Percentiles rank a stretch among this genome's conserved stretches.
These are phyloP conservation scores for Tenebrio molitor DNA, from an alignment of 1,140 invertebrate genomes.

Conservation along the genomic window DNA sequence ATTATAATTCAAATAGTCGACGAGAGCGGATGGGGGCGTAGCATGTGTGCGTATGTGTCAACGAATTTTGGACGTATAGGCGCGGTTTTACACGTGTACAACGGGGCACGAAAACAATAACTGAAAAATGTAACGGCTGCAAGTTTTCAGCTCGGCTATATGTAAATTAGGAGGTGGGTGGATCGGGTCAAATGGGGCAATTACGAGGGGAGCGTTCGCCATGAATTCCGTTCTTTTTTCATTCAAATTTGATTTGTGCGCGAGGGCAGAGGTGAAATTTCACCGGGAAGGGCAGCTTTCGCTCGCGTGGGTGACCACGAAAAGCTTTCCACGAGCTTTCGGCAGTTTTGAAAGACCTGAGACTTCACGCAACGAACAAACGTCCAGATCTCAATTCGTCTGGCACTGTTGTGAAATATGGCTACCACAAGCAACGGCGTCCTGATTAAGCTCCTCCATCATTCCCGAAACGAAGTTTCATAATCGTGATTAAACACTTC, in stretches of 20 bases:
- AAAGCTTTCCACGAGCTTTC: too few relatives aligned
- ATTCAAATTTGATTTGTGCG: constrained; percentile 17
- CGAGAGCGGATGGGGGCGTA: constrained; percentile 34
- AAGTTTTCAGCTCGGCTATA: constrained; percentile 11
- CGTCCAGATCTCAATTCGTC: too few relatives aligned
- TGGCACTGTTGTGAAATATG: too few relatives aligned
- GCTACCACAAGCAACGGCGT: neutral
- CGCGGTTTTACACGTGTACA: constrained; percentile 17
- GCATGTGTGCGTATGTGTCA: constrained; percentile 1
- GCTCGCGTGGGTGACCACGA: too few relatives aligned
- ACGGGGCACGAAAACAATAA: constrained; percentile 16
- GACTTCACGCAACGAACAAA: too few relatives aligned
- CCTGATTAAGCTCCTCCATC: neutral
- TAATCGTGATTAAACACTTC: constrained; percentile 40
- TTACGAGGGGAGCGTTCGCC: constrained; percentile 5
- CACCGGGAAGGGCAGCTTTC: neutral
- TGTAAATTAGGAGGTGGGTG: constrained; percentile 3
- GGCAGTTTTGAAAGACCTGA: too few relatives aligned
- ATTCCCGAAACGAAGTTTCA: neutral
- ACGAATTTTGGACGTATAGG: constrained; percentile 23
- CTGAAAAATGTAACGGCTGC: constrained; percentile 27
- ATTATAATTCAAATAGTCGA: constrained; percentile 35
- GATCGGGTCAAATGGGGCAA: constrained; percentile 17
- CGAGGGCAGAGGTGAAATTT: constrained; percentile 14
- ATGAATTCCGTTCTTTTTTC: constrained; percentile 14